Evolutionary conservation across 2,888 invertebrate species (phyloP), one percentile per base, ranked within the genome.

Genomic region (Suillia variegata): DNA sequence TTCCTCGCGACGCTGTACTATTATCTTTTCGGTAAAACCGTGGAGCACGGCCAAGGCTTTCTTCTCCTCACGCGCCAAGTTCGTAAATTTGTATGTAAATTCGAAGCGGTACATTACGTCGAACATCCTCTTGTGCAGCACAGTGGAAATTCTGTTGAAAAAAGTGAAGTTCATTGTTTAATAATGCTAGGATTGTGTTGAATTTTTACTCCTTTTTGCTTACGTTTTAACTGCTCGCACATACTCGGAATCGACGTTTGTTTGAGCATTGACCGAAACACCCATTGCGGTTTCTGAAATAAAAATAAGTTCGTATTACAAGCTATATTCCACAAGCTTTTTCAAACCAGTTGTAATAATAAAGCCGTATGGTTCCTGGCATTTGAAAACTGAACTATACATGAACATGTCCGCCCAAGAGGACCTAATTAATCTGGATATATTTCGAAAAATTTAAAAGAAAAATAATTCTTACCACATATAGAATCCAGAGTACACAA

Each of bases 221-320:
- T 83, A 90, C 89, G 84, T 85, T 80, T 88, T 87, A 26, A 93
- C 88, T n/a, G 90, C 88, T 69, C 84, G 83, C 0, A 93, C 90
- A 75, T 93, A 94, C 65, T 87, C 85, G 0, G 89, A 89, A 64
- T 90, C 85, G 6, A 83, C 83, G 71, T 89, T 83, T 5, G 83
- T 82, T 77, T 94, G 93, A 0, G 93, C 91, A 73, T 90, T 84
- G 0, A 92, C 83, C 24, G 86, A 85, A 10, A 88, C 86, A 0
- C 94, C 94, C 94, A 95, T 95, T 12, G 94, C 90, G 5, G 92
- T 89, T 83, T 94, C 94, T 91, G 83, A 56, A 84, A 69, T n/a
- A 2, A 45, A 45, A 45, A 33, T 10, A 10, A 33, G 13, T 33
- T 33, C 13, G 8, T 33, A 33, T 10, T 33, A 13, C 8, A 33